Evolutionary conservation across 2,888 invertebrate species (phyloP), one percentile per base, ranked within the genome.

Genomic region (Netelia melanura): DNA sequence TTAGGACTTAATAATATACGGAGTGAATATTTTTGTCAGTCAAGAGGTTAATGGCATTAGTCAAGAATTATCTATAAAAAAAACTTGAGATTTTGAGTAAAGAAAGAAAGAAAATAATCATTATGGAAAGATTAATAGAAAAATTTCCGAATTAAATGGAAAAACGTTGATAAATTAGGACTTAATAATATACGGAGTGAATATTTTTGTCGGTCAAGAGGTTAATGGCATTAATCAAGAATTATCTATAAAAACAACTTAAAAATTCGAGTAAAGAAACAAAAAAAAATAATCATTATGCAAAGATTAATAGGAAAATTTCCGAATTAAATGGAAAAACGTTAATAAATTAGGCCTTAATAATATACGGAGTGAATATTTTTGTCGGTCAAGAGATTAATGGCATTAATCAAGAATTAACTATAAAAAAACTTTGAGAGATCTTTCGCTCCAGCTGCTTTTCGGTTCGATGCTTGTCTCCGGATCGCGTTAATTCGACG

Each of bases 401-500:
- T 48, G 1, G 48, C 0, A 14, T 48, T 48, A 8, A 14, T 9
- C 48, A 48, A 14, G 14, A 48, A 48, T 48, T 48, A 48, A 0
- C 14, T 14, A 3, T 14, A 14, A 48, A 14, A 48, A 14, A 14
- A 21, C 21, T 3, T 14, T 48, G 11, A 2, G 10, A 48, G 14
- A 48, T 48, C 14, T 48, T 14, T 48, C 14, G 10, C 11, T 48
- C 48, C 14, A 10, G 14, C 48, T 48, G 48, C 3, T 14, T 48
- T 48, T 14, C 3, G 48, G 2, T 48, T 48, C 14, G 11, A 48
- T 48, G 48, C 14, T 48, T 48, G 76, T 54, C 64, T 81, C 64
- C 30, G 67, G 76, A 48, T 65, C 9, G 81, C 44, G 76, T 58
- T 70, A 72, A 81, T 81, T 81, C 84, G 21, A 67, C 38, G 65